Evolutionary conservation across 1,140 invertebrate species (phyloP).

Genomic region (Platorchestia sp.): DNA sequence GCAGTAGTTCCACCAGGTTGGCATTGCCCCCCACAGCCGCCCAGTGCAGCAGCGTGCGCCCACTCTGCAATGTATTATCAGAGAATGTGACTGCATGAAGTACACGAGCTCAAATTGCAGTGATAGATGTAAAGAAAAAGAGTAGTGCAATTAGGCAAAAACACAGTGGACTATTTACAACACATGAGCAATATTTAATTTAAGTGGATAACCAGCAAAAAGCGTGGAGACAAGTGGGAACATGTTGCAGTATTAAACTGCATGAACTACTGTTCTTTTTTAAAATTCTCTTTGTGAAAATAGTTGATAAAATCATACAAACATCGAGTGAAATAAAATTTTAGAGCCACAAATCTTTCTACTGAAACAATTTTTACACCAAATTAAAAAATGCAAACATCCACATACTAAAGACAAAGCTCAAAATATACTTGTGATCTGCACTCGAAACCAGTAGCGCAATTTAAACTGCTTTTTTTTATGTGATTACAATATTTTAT

Average conservation of each 20-base stretch:
- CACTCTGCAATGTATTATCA: constrained; percentile 46
- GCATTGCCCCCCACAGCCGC: constrained; percentile 26
- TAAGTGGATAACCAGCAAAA: too few relatives aligned
- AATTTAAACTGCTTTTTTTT: too few relatives aligned
- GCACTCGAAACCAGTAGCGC: too few relatives aligned
- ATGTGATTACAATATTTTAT: too few relatives aligned
- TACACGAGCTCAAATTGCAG: background rate
- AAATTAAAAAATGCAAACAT: too few relatives aligned
- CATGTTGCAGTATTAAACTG: background rate
- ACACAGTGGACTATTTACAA: background rate
- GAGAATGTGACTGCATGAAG: background rate
- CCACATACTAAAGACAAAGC: too few relatives aligned
- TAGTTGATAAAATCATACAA: background rate
- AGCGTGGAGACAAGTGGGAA: background rate
- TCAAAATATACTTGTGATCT: too few relatives aligned
- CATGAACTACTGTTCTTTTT: background rate
- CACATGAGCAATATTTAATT: background rate
- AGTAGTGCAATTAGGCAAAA: background rate
- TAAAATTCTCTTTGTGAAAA: background rate
- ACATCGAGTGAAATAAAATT: background rate
- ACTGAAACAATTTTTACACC: too few relatives aligned
- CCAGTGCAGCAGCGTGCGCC: constrained; percentile 54
- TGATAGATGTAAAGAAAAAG: background rate
- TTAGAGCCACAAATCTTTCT: too few relatives aligned
- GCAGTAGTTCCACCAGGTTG: background rate